Evolutionary conservation across 2,888 invertebrate species (phyloP).

Genomic region (Mactromeris polynyma): DNA sequence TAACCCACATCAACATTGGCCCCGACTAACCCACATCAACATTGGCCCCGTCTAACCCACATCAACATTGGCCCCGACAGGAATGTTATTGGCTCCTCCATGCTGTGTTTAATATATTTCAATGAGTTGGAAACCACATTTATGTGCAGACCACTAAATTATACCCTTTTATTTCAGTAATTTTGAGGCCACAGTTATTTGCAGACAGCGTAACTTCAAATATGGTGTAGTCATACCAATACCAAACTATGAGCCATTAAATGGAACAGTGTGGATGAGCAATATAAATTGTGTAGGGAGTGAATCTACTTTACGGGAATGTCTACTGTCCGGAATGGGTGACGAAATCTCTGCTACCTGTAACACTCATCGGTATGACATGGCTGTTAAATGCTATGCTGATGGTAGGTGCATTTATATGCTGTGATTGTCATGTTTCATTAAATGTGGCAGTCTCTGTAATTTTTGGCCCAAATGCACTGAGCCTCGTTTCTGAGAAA

Average conservation of each 20-base stretch:
- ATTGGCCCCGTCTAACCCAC: no score
- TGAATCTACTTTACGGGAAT: conserved; percentile 73
- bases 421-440: no score
- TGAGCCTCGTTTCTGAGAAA: no score
- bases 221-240: conserved; percentile 71
- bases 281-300: conserved; percentile 88
- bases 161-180: conserved; percentile 44
- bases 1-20: no score
- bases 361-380: conserved; percentile 65
- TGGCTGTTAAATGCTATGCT: conserved; percentile 76
- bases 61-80: no score
- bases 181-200: conserved; percentile 78
- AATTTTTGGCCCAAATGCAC: no score
- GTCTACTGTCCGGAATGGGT: conserved; percentile 72
- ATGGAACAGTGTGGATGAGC: conserved; percentile 81
- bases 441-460: no score
- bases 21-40: no score
- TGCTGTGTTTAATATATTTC: no score
- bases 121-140: no score
- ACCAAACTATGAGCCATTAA: conserved; percentile 50
- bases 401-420: conserved; percentile 68
- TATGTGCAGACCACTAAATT: no score
- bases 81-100: no score
- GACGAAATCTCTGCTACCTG: conserved; percentile 56
- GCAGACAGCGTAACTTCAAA: conserved; percentile 76